A percentile compares a stretch with the other conserved stretches of the same genome.
Conservation (phyloP, 2,797 vertebrate genomes). For the Coccyzus lansbergi region DNA sequence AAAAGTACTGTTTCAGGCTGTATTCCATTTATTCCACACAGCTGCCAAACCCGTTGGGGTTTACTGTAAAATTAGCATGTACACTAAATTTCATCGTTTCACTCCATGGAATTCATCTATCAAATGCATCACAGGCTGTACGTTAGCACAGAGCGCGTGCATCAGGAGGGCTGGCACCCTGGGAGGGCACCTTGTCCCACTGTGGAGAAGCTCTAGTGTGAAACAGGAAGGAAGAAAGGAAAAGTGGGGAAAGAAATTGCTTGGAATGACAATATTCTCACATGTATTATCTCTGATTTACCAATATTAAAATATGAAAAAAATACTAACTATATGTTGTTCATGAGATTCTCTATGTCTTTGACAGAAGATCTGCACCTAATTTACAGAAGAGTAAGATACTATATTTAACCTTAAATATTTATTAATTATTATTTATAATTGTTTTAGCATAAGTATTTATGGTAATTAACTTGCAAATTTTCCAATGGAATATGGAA, state of each 20-base stretch:
- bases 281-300: background rate
- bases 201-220: background rate
- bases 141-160: rapidly evolving
- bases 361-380: background rate
- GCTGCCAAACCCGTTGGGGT: background rate
- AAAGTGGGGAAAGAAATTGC: background rate
- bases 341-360: background rate
- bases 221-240: background rate
- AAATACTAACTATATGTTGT: background rate
- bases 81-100: background rate
- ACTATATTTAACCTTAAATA: background rate
- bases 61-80: background rate
- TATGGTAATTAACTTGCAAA: background rate
- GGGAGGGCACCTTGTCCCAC: background rate
- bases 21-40: background rate
- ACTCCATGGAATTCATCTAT: background rate
- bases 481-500: background rate
- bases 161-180: background rate
- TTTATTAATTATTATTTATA: too few relatives aligned
- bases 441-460: background rate
- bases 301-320: background rate
- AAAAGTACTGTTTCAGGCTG: background rate
- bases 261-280: background rate
- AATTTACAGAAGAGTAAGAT: background rate
- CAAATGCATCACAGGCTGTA: background rate